A percentile compares a stretch with the other conserved stretches of the same genome.
These are phyloP conservation scores for Hypomecis atomaria DNA, from an alignment of 2,888 invertebrate species.

Conservation along the genomic window DNA sequence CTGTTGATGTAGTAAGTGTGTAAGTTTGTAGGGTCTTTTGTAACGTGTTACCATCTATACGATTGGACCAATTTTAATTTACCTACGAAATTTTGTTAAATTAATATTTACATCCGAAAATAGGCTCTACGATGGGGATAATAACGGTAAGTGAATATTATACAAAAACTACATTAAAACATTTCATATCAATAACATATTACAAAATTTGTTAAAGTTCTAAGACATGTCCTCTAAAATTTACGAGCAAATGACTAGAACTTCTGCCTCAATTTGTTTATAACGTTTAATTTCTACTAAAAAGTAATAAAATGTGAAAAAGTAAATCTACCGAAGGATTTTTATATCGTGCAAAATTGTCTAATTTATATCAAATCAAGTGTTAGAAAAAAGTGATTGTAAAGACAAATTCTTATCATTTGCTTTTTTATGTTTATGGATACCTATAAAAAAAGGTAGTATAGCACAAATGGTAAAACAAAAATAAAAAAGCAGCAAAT, in stretches of 20 bases:
- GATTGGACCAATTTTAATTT: too few species aligned
- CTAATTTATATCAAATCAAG: conserved; percentile 4
- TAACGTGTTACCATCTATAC: too few species aligned
- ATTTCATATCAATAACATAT: neutral
- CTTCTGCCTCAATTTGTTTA: conserved; percentile 13
- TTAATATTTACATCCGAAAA: too few species aligned
- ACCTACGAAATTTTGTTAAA: too few species aligned
- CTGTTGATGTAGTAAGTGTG: too few species aligned
- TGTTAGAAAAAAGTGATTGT: conserved; percentile 7
- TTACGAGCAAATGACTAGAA: conserved; percentile 54
- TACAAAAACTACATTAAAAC: too few species aligned
- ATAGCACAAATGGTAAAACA: conserved; percentile 49
- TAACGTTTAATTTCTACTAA: conserved; percentile 9
- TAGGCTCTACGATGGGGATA: too few species aligned
- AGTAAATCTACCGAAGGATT: neutral
- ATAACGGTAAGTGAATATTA: too few species aligned
- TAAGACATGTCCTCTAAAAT: conserved; percentile 51
- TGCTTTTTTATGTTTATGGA: conserved; percentile 45
- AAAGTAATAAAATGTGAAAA: neutral
- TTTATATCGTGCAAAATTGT: conserved; percentile 6
- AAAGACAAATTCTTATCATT: conserved; percentile 53
- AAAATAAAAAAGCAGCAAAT: conserved; percentile 72
- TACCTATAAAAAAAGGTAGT: conserved; percentile 31
- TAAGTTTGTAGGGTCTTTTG: too few species aligned
- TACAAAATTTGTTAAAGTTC: conserved; percentile 21